Evolutionary conservation across 2,113 vertebrate species (phyloP).

Genomic region (Phoenicopterus ruber): DNA sequence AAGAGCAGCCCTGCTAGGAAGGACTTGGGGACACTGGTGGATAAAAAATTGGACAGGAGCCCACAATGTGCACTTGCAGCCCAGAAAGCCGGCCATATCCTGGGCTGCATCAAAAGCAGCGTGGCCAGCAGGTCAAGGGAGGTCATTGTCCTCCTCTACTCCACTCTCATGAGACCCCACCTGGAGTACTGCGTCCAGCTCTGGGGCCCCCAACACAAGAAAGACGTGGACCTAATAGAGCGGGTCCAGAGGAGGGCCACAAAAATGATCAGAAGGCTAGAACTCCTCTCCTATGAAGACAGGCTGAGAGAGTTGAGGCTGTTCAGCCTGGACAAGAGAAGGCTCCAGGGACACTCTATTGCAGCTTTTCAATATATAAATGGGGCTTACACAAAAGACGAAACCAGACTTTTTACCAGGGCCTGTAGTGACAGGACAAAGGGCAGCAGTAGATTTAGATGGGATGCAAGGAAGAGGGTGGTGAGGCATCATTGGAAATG

Average conservation of each 20-base stretch:
- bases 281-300: not conserved
- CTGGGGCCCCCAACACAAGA: accelerated
- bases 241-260: accelerated
- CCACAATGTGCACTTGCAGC: accelerated
- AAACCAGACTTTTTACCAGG: not conserved
- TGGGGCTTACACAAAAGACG: accelerated
- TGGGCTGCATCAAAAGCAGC: not conserved
- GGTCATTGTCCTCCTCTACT: not conserved
- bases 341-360: accelerated
- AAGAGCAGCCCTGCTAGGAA: not conserved
- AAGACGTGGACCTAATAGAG: not conserved
- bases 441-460: not conserved
- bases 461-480: not conserved
- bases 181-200: not conserved
- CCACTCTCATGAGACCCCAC: accelerated
- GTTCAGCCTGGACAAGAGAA: not conserved
- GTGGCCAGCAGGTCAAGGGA: accelerated
- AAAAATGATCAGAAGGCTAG: not conserved
- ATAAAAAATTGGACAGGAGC: not conserved
- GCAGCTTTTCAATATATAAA: not conserved
- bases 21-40: not conserved
- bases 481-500: not conserved
- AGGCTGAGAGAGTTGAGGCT: not conserved
- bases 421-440: not conserved
- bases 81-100: not conserved